Conservation (phyloP, 2,113 vertebrate genomes). For the Jacana jacana region DNA sequence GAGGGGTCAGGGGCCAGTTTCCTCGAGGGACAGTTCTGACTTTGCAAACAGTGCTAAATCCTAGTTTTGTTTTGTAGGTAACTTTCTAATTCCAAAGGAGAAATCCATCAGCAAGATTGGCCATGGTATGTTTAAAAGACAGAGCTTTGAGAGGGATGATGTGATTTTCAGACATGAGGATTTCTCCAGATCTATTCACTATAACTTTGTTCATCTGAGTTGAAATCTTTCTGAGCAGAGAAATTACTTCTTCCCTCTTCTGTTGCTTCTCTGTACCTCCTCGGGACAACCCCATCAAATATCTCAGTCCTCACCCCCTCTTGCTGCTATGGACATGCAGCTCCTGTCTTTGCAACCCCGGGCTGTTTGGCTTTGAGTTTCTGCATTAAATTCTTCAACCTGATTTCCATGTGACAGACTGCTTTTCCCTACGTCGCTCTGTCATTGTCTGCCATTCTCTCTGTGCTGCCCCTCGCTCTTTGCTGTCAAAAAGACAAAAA, state of each 20-base stretch:
- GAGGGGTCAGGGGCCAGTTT: background rate
- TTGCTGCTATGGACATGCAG: rapidly evolving
- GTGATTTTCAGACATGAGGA: background rate
- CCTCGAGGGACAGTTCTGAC: background rate
- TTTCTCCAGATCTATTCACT: background rate
- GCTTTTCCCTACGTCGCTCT: rapidly evolving
- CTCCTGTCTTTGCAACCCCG: background rate
- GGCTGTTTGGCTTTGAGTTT: background rate
- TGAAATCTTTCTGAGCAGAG: background rate
- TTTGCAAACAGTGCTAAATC: background rate
- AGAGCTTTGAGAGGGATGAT: background rate
- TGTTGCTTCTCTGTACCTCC: background rate
- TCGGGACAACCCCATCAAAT: background rate
- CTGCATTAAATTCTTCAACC: background rate
- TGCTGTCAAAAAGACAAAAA: background rate
- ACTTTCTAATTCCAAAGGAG: slow-evolving; percentile 85
- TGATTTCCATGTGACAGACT: rapidly evolving
- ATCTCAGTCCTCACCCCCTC: background rate
- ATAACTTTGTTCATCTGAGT: background rate
- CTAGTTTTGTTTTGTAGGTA: slow-evolving; percentile 72
- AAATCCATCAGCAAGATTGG: slow-evolving; percentile 92
- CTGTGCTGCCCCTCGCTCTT: background rate
- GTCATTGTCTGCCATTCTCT: background rate
- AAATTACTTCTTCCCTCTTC: background rate
- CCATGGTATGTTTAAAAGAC: slow-evolving; percentile 79